These are phyloP conservation scores for Epinephelus awoara DNA, from an alignment of 2,797 vertebrate species.

Conservation along the genomic window DNA sequence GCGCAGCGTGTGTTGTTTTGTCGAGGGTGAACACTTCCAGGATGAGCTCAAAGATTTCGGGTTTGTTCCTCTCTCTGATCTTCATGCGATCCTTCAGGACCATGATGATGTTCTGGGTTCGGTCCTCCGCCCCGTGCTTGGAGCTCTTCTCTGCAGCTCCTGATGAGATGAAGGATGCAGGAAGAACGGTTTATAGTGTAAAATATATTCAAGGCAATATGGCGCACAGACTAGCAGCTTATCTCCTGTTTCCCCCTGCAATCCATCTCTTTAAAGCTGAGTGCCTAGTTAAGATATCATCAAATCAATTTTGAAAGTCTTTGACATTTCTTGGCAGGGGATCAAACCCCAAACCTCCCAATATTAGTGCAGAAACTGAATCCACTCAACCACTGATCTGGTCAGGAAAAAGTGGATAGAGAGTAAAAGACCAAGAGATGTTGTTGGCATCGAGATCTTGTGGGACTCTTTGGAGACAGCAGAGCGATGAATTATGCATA, in stretches of 20 bases:
- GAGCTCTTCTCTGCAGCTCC: conserved; percentile 98
- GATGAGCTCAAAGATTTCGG: conserved; percentile 98
- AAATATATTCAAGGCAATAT: conserved; percentile 28
- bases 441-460: conserved; percentile 49
- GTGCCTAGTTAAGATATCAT: conserved; percentile 23
- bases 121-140: conserved; percentile 96
- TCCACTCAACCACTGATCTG: conserved; percentile 42
- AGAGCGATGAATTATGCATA: conserved; percentile 58
- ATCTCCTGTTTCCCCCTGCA: conserved; percentile 18
- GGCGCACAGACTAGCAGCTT: not conserved
- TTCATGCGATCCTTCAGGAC: conserved; percentile 99
- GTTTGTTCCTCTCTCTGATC: conserved; percentile 98
- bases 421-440: conserved; percentile 42
- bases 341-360: conserved; percentile 36
- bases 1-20: conserved; percentile 90
- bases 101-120: conserved; percentile 99
- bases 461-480: conserved; percentile 42
- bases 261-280: conserved; percentile 28
- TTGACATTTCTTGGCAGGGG: conserved; percentile 28
- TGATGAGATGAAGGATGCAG: conserved; percentile 63
- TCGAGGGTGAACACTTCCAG: conserved; percentile 94
- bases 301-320: conserved; percentile 48
- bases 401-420: conserved; percentile 31
- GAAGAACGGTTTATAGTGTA: not conserved
- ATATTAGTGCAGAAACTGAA: conserved; percentile 19